Base-by-base conservation (phyloP, 1,140 invertebrate genomes). In the Frieseomelitta varia region DNA sequence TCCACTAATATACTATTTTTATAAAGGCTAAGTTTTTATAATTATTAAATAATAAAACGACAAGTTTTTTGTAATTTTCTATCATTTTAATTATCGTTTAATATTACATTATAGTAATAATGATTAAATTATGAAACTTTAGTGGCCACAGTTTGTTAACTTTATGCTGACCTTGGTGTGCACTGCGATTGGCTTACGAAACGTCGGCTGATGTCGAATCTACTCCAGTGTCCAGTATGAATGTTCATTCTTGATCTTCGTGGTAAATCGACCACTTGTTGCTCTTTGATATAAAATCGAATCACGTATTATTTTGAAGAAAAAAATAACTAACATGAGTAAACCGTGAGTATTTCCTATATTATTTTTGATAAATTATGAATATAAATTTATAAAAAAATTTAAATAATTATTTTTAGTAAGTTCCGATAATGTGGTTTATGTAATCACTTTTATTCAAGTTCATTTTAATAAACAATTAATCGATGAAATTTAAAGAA, bases 281-380 rank as follows among this genome's bases (percentile, higher is more conserved):
- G 91, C 84, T 87, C 14, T 21, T 51, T 65, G 0, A 65, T 55
- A 56, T 24, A 56, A 63, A 24, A 10, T 17, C 4, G 51, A 63
- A 39, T 67, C 34, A 67, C 8, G 63, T 80, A 63, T 6, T 3
- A 69, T 19, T 84, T 61, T 58, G 27, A n/a, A 72, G 83, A 74
- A 21, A 30, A 15, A 2, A 56, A 27, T 78, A 19, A 8, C 55
- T 30, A 89, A 77, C 15, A 93, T 93, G 93, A 88, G 85, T 30
- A 84, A 92, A 82, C 90, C 88, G 93, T 93, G 55, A 93, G 93
- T 93, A 85, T 81, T 76, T 34, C 69, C 67, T 53, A 39, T 17
- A 55, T 84, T 53, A 73, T 72, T n/a, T 73, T 12, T 0, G 39
- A 30, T 8, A 56, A 58, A 55, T 56, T 47, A 21, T 0, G 27